Percentiles rank a stretch among this genome's conserved stretches.
Conservation (phyloP, 1,140 invertebrate species). For the Drosophila subpulchrella region DNA sequence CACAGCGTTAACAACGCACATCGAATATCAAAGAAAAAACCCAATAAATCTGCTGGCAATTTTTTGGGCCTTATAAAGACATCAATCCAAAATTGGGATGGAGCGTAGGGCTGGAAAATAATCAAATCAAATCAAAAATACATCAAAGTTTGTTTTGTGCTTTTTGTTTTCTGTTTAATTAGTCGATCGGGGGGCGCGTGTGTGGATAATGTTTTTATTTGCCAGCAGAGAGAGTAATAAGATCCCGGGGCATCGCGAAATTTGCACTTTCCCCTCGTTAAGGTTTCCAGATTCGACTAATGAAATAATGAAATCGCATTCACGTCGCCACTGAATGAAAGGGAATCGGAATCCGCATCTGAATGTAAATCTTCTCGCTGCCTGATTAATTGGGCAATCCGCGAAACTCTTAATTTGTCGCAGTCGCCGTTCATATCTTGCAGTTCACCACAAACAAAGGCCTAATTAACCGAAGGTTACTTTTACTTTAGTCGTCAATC, state of each 20-base stretch:
- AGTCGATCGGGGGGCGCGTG: slow-evolving; percentile 18
- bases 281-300: slow-evolving; percentile 16
- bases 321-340: slow-evolving; percentile 5
- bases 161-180: slow-evolving; percentile 22
- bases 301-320: slow-evolving; percentile 13
- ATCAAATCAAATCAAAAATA: slow-evolving; percentile 41
- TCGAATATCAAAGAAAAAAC: slow-evolving; percentile 20
- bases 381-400: slow-evolving; percentile 25
- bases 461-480: slow-evolving; percentile 9
- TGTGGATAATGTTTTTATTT: slow-evolving; percentile 30
- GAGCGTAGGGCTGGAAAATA: slow-evolving; percentile 1
- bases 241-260: slow-evolving; percentile 19
- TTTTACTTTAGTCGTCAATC: slow-evolving; percentile 3
- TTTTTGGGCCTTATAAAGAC: slow-evolving; percentile 30
- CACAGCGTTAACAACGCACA: slow-evolving; percentile 23
- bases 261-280: slow-evolving; percentile 45
- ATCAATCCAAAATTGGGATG: slow-evolving; percentile 24
- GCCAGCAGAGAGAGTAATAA: slow-evolving; percentile 20
- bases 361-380: slow-evolving; percentile 5
- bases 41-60: slow-evolving; percentile 25
- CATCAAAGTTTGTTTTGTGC: slow-evolving; percentile 21
- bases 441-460: background rate
- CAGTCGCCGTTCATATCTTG: slow-evolving; percentile 10
- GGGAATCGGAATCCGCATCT: slow-evolving; percentile 11
- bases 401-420: slow-evolving; percentile 17